Evolutionary conservation across 2,797 vertebrate species (phyloP), one percentile per base, ranked within the genome.

Genomic region (Epinephelus malabaricus): DNA sequence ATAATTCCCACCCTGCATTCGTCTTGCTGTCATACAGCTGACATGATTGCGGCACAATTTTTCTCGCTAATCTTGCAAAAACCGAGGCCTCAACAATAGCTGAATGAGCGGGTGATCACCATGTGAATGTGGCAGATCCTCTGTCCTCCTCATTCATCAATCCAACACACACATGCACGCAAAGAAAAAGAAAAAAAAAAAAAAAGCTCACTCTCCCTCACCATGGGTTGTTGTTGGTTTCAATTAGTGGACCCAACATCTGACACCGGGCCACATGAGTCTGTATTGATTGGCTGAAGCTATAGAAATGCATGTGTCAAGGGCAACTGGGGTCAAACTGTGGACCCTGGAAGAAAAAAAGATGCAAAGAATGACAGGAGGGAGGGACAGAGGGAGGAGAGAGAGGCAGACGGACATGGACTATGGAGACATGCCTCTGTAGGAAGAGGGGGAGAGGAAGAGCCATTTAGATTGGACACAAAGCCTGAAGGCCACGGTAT

Each of bases 291-390:
- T 92, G 92, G 92, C 83, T 87, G 60, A 27, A 73, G 82, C 89
- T 74, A 78, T 90, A 90, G 76, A 93, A 91, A 91, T 87, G 82
- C 7, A 88, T 93, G 91, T 93, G 90, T 93, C 90, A 90, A 94
- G 92, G 94, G 73, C 89, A 94, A 93, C 86, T 84, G 83, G 91
- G 94, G 92, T 94, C 94, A 93, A 93, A 93, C 91, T 92, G 91
- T 76, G 75, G 80, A 79, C 61, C 77, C 78, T 13, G 10, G 74
- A 73, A 84, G 86, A 79, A 89, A 78, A 93, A 92, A 90, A 62
- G 88, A 83, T 14, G 76, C 76, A 85, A 73, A 79, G 89, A 88
- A 86, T 86, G 85, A 85, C 84, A 83, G 73, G 84, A 89, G 84
- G 89, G 86, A 86, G 84, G 85, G 78, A 59, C 45, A 12, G 78